phyloP scores from a whole-genome alignment of 2,113 vertebrate genomes.

The Dicerorhinus sumatrensis region DNA sequence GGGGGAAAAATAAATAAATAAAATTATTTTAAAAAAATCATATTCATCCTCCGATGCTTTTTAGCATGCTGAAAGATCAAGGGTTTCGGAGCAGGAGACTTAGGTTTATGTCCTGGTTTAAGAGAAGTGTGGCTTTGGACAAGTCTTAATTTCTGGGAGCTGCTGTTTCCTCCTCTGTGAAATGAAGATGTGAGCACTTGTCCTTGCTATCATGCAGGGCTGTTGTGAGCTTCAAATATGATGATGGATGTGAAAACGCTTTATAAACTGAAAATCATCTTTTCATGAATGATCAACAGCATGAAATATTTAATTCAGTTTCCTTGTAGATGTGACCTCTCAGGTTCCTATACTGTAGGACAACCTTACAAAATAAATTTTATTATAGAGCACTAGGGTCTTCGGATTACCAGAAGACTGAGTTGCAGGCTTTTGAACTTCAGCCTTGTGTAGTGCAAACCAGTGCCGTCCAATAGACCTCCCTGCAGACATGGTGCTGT shows the following conservation, averaged over 20 bases:
- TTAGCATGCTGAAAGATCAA: slow-evolving; percentile 8
- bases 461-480: background rate
- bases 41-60: background rate
- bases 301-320: slow-evolving; percentile 64
- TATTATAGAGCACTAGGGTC: background rate
- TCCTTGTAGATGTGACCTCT: background rate
- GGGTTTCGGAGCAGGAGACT: slow-evolving; percentile 8
- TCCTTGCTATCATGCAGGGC: background rate
- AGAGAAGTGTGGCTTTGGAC: background rate
- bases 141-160: slow-evolving; percentile 35
- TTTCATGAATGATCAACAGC: background rate
- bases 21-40: too few relatives aligned
- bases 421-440: background rate
- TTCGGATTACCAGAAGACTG: background rate
- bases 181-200: background rate
- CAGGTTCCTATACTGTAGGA: background rate
- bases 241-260: slow-evolving; percentile 43
- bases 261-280: slow-evolving; percentile 50
- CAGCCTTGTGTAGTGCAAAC: background rate
- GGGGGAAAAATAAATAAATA: too few relatives aligned
- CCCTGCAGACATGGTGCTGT: background rate
- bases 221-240: background rate
- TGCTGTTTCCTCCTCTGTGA: background rate
- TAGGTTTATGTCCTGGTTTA: slow-evolving; percentile 14
- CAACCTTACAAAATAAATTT: slow-evolving; percentile 11